Evolutionary conservation across 2,888 invertebrate genomes (phyloP).

Genomic region (Elegia similella): DNA sequence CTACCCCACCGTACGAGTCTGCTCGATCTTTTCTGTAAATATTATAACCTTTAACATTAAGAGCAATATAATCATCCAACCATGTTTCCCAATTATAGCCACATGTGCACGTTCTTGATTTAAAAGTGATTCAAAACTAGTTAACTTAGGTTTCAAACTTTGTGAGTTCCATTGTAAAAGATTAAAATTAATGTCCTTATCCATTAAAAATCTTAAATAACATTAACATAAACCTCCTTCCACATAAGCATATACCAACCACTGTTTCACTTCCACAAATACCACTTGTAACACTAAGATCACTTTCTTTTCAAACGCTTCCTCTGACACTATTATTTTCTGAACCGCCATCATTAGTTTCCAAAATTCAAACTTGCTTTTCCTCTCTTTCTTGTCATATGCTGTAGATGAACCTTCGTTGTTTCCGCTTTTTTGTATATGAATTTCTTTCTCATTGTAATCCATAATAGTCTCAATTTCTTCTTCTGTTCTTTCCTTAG

Average conservation of each 20-base stretch:
- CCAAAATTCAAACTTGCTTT: not conserved
- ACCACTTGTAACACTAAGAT: not conserved
- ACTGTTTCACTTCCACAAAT: constrained; percentile 2
- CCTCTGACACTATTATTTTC: not conserved
- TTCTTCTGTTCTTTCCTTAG: too few relatives aligned
- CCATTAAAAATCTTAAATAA: constrained; percentile 7
- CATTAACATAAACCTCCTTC: not conserved
- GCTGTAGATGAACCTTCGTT: not conserved
- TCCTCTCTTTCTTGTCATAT: not conserved
- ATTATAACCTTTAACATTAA: constrained; percentile 4
- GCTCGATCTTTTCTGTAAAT: constrained; percentile 14
- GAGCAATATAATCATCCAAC: constrained; percentile 4
- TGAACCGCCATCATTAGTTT: not conserved
- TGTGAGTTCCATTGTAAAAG: constrained; percentile 27
- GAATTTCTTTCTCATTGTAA: not conserved
- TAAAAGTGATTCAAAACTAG: constrained; percentile 17
- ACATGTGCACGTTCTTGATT: constrained; percentile 20
- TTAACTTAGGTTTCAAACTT: constrained; percentile 22
- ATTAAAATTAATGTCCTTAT: constrained; percentile 5
- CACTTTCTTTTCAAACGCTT: constrained; percentile 1
- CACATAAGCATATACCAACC: not conserved
- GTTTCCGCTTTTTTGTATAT: not conserved
- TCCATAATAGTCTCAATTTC: too few relatives aligned
- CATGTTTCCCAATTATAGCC: constrained; percentile 23
- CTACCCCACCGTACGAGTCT: constrained; percentile 22